These are phyloP conservation scores for Aphodius granarius DNA, from an alignment of 2,888 invertebrate species.

Conservation along the genomic window DNA sequence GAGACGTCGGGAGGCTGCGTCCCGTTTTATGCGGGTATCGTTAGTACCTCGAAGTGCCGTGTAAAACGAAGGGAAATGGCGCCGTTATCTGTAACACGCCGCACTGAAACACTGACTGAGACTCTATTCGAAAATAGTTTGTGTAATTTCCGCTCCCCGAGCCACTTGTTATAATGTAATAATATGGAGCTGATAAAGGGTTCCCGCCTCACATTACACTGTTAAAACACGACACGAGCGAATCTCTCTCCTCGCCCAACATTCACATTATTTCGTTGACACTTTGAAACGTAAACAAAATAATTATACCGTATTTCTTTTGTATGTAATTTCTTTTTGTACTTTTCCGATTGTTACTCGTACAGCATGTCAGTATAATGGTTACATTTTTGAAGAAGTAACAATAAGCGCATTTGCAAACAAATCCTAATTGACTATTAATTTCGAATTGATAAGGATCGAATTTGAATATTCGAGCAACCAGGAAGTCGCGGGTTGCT, in stretches of 20 bases:
- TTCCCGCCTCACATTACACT: background rate
- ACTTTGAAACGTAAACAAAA: no score
- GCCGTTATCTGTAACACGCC: constrained; percentile 51
- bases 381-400: background rate
- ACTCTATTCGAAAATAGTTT: constrained; percentile 57
- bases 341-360: no score
- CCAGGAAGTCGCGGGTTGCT: constrained; percentile 5
- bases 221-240: background rate
- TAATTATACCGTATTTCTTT: no score
- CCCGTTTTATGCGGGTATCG: constrained; percentile 16
- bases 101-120: constrained; percentile 52
- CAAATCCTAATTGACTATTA: constrained; percentile 12
- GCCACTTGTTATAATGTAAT: constrained; percentile 55
- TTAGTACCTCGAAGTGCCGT: constrained; percentile 41
- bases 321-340: no score
- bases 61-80: constrained; percentile 53
- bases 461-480: constrained; percentile 8
- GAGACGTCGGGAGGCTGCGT: background rate
- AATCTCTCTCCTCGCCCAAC: no score
- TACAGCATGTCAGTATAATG: background rate
- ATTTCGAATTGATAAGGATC: constrained; percentile 5
- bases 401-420: constrained; percentile 8
- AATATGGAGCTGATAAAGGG: constrained; percentile 50
- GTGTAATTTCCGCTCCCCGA: constrained; percentile 55
- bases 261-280: no score